phyloP scores from a whole-genome alignment of 2,113 vertebrate genomes.

The Cepphus grylle region DNA sequence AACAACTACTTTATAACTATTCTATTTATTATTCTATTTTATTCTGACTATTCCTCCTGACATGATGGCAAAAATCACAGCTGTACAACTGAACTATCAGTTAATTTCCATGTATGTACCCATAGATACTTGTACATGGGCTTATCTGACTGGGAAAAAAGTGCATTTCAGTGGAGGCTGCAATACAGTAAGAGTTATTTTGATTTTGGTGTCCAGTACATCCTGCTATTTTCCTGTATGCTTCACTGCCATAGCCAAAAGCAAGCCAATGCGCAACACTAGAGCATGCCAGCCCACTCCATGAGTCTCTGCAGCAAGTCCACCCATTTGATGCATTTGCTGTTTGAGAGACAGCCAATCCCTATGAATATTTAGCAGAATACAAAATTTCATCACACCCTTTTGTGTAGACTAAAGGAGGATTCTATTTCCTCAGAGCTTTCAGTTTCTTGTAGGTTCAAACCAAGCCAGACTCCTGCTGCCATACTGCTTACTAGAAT shows the following conservation, averaged over 20 bases:
- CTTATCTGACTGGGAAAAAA: neutral
- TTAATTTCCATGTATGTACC: neutral
- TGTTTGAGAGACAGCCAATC: neutral
- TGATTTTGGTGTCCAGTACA: neutral
- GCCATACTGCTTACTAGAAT: neutral
- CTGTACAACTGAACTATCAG: neutral
- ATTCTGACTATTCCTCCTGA: neutral
- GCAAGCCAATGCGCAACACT: neutral
- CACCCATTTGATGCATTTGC: neutral
- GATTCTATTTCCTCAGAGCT: neutral
- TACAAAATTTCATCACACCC: neutral
- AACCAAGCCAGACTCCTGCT: neutral
- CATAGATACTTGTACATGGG: rapidly evolving
- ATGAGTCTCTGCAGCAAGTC: neutral
- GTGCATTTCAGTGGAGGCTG: neutral
- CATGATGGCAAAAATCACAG: neutral
- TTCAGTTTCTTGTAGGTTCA: neutral
- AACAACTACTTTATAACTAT: neutral
- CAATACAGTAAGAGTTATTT: neutral
- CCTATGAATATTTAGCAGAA: neutral
- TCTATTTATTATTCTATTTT: neutral
- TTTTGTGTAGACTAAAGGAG: neutral
- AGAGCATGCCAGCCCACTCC: neutral
- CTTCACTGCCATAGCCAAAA: neutral
- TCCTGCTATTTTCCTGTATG: neutral